Conservation (phyloP, 2,888 invertebrate species). For the Gastrophysa polygoni region DNA sequence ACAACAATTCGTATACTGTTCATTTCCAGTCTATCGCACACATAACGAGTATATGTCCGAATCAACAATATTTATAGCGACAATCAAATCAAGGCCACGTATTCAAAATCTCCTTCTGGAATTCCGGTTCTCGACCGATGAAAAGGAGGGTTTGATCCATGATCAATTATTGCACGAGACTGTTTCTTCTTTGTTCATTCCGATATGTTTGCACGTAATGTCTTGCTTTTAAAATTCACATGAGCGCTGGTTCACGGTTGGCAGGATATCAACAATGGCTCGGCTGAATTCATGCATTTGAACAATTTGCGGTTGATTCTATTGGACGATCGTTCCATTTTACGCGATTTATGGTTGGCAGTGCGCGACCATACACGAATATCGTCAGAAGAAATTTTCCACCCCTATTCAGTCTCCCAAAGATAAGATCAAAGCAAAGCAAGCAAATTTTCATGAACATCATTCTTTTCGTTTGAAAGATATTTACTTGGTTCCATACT, state of each 20-base stretch:
- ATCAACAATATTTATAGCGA: conserved; percentile 23
- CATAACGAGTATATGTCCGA: conserved; percentile 17
- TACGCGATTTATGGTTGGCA: conserved; percentile 29
- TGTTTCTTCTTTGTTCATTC: conserved; percentile 29
- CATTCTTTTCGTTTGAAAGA: no score
- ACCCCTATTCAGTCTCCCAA: background rate
- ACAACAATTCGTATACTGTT: conserved; percentile 23
- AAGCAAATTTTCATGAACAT: no score
- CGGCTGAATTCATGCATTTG: conserved; percentile 22
- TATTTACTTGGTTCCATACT: no score
- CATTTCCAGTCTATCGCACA: conserved; percentile 23
- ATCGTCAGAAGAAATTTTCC: background rate
- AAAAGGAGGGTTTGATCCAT: conserved; percentile 22
- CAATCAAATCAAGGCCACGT: conserved; percentile 30
- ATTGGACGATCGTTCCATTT: conserved; percentile 33
- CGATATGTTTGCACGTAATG: conserved; percentile 13
- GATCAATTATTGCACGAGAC: conserved; percentile 23
- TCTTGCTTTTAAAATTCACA: conserved; percentile 30
- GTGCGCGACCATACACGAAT: conserved; percentile 5
- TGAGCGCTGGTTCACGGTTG: conserved; percentile 29
- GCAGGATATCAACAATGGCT: conserved; percentile 31
- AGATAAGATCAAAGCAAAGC: no score
- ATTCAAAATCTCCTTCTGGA: conserved; percentile 29
- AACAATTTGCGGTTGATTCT: conserved; percentile 27
- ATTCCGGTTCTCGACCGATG: conserved; percentile 31